These are phyloP conservation scores for Capreolus pygargus DNA, from an alignment of 2,113 vertebrate genomes.

Conservation along the genomic window DNA sequence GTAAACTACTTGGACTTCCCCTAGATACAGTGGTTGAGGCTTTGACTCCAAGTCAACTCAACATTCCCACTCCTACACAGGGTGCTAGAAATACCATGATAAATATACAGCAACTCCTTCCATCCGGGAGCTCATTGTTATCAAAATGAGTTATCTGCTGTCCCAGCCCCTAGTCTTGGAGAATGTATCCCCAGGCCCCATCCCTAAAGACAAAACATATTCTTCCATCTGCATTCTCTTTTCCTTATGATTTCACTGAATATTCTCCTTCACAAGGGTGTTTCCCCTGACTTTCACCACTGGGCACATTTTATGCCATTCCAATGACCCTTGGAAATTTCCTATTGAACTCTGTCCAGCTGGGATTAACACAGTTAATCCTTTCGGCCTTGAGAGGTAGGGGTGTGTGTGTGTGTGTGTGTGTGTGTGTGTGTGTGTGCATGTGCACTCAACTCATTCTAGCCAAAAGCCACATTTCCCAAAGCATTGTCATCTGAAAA, in stretches of 20 bases:
- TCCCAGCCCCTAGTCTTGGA: not conserved
- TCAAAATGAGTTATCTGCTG: not conserved
- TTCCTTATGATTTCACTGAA: not conserved
- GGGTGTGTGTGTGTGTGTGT: not conserved
- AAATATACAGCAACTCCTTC: not conserved
- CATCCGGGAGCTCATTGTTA: not conserved
- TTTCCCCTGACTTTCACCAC: not conserved
- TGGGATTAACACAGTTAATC: not conserved
- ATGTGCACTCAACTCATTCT: not conserved
- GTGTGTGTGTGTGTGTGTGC: rapidly evolving
- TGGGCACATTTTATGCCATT: not conserved
- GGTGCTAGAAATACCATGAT: not conserved
- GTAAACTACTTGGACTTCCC: not conserved
- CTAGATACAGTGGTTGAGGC: not conserved
- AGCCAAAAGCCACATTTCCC: not conserved
- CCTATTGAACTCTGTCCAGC: not conserved
- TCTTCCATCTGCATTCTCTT: not conserved
- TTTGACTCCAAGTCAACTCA: not conserved
- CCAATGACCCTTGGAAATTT: constrained; percentile 47
- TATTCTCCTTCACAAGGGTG: not conserved
- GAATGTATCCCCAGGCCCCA: not conserved
- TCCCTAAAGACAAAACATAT: not conserved
- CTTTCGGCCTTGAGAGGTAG: not conserved
- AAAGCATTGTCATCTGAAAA: not conserved
- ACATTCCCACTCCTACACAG: not conserved